Conservation (phyloP, 2,113 vertebrate species). For the Jacana jacana region DNA sequence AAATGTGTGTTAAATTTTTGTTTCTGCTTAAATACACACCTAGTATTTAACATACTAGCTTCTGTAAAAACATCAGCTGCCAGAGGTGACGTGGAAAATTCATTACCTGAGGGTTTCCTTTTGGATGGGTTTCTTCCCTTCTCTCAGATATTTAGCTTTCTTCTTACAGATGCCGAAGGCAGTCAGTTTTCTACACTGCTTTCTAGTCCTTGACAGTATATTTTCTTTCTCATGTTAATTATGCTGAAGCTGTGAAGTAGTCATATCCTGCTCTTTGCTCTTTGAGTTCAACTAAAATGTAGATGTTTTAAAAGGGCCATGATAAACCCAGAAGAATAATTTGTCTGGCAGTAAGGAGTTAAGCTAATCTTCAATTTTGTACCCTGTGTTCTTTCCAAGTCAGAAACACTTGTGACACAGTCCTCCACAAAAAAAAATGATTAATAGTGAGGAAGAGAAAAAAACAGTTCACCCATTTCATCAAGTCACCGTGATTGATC, state of each 20-base stretch:
- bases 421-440: background rate
- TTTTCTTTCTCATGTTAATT: background rate
- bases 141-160: background rate
- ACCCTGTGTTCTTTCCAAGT: background rate
- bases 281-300: background rate
- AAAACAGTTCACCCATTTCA: background rate
- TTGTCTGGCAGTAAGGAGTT: background rate
- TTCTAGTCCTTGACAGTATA: background rate
- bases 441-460: background rate
- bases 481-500: background rate
- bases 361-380: background rate
- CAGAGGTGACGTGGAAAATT: background rate
- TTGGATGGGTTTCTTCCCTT: background rate
- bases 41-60: background rate
- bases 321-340: background rate
- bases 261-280: background rate
- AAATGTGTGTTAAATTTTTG: background rate
- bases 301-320: background rate
- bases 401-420: background rate
- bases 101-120: background rate
- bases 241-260: background rate
- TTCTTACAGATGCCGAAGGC: background rate
- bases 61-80: background rate
- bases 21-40: background rate
- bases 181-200: background rate